Conservation (phyloP, 2,888 invertebrate species). For the Hololepta plana region DNA sequence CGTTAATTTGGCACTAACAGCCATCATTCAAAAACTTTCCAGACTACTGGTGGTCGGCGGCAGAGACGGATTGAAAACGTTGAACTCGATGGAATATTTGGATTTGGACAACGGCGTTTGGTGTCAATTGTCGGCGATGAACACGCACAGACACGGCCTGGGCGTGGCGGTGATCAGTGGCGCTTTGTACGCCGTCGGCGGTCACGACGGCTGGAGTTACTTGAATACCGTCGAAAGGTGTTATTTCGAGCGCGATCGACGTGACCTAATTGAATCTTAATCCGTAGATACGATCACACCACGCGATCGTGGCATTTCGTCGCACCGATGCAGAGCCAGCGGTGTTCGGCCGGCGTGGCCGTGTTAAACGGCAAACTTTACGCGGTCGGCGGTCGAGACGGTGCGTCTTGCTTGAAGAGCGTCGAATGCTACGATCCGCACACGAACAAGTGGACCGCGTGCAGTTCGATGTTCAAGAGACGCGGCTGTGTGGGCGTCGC, state of each 20-base stretch:
- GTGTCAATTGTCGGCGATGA: conserved; percentile 73
- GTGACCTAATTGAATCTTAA: background rate
- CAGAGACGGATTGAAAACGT: conserved; percentile 80
- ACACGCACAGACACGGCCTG: conserved; percentile 68
- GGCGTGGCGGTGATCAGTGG: conserved; percentile 65
- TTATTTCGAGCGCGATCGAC: background rate
- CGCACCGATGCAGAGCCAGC: conserved; percentile 73
- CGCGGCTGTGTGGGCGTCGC: conserved; percentile 82
- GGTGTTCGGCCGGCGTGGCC: conserved; percentile 82
- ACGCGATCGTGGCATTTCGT: conserved; percentile 81
- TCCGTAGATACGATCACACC: conserved; percentile 68
- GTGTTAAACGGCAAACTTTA: conserved; percentile 70
- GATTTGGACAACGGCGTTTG: conserved; percentile 66
- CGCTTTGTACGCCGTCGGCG: conserved; percentile 86
- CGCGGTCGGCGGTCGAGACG: conserved; percentile 86
- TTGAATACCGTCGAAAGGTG: conserved; percentile 76
- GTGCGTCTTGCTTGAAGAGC: conserved; percentile 73
- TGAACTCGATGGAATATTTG: conserved; percentile 84
- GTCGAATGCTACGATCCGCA: conserved; percentile 68
- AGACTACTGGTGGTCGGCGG: conserved; percentile 73
- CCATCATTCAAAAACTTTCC: too few relatives aligned
- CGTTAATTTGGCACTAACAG: too few relatives aligned
- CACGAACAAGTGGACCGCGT: conserved; percentile 64
- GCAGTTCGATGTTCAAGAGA: conserved; percentile 72
- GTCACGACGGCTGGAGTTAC: conserved; percentile 93